These are phyloP conservation scores for Morpho achilles DNA, from an alignment of 2,888 invertebrate species.

Conservation along the genomic window DNA sequence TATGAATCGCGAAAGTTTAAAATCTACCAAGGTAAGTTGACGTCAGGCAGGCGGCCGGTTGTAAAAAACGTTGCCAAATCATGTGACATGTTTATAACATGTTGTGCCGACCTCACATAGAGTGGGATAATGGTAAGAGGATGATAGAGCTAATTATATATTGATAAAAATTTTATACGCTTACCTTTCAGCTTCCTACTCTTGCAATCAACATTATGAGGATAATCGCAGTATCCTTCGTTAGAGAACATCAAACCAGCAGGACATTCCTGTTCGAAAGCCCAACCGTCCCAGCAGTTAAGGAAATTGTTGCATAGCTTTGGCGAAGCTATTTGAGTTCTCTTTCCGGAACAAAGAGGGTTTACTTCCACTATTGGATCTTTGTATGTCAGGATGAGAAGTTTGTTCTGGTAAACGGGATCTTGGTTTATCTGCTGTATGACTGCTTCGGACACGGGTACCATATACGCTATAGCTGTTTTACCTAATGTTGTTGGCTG, in stretches of 20 bases:
- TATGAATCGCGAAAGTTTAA: no score
- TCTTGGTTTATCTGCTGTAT: slow-evolving; percentile 55
- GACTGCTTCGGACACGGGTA: slow-evolving; percentile 65
- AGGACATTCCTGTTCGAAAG: slow-evolving; percentile 83
- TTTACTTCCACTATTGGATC: slow-evolving; percentile 52
- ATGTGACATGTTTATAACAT: no score
- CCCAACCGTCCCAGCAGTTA: slow-evolving; percentile 86
- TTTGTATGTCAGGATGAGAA: slow-evolving; percentile 45
- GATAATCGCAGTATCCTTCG: slow-evolving; percentile 81
- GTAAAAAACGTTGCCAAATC: no score
- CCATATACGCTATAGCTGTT: slow-evolving; percentile 51
- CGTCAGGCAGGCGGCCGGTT: no score
- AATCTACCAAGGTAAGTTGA: no score
- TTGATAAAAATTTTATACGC: slow-evolving; percentile 7
- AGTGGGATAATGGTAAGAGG: no score
- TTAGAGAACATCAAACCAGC: slow-evolving; percentile 80
- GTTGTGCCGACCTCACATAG: no score
- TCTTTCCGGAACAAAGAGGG: slow-evolving; percentile 61
- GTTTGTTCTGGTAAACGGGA: slow-evolving; percentile 57
- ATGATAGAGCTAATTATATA: no score
- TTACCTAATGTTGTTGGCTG: slow-evolving; percentile 44
- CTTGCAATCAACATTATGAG: slow-evolving; percentile 81
- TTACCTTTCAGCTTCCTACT: slow-evolving; percentile 62
- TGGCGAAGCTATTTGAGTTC: slow-evolving; percentile 82
- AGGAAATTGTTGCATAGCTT: slow-evolving; percentile 81